A percentile compares a stretch with the other conserved stretches of the same genome.
These are phyloP conservation scores for Cenopis cana DNA, from an alignment of 2,888 invertebrate species.

Conservation along the genomic window DNA sequence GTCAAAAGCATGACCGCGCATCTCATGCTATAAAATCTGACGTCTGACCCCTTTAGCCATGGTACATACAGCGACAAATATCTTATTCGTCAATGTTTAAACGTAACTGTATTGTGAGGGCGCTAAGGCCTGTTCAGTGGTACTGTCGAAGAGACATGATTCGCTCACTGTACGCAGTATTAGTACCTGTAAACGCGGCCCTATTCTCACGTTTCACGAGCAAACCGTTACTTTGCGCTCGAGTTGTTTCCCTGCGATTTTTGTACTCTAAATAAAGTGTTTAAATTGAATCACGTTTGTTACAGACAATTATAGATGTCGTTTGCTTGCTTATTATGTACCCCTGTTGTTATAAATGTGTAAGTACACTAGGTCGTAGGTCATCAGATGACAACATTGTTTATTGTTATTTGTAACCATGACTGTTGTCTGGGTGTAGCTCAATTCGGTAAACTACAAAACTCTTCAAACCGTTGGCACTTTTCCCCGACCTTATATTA, in stretches of 20 bases:
- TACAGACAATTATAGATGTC: constrained; percentile 20
- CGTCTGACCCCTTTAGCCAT: constrained; percentile 21
- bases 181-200: constrained; percentile 40
- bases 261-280: constrained; percentile 33
- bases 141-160: neutral
- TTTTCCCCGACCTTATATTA: too few species aligned
- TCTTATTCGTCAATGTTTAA: neutral
- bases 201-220: constrained; percentile 48
- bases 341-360: constrained; percentile 15
- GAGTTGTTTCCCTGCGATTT: constrained; percentile 35
- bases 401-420: neutral
- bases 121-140: neutral
- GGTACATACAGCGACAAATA: constrained; percentile 3
- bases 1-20: constrained; percentile 26
- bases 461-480: neutral
- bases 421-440: too few species aligned
- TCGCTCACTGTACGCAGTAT: constrained; percentile 19
- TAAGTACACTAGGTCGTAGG: constrained; percentile 3
- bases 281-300: constrained; percentile 30
- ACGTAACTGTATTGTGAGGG: neutral
- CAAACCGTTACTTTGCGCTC: constrained; percentile 46
- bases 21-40: constrained; percentile 24
- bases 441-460: neutral
- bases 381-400: constrained; percentile 15
- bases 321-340: constrained; percentile 12